Evolutionary conservation across 2,888 invertebrate genomes (phyloP).

Genomic region (Pegoplata infirma): DNA sequence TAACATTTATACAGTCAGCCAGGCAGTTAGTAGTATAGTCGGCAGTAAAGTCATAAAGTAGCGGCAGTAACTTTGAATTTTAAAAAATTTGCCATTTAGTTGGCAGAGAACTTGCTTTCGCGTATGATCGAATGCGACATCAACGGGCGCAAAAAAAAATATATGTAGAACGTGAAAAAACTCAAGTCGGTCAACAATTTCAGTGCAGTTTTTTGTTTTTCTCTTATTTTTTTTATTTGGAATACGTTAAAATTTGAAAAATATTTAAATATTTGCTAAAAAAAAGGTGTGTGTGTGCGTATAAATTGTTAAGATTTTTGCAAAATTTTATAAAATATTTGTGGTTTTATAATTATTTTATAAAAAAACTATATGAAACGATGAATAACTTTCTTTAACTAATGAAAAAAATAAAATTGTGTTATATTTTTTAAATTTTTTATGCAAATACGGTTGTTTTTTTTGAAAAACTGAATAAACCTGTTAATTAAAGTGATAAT

Average conservation of each 20-base stretch:
- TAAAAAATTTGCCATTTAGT: conserved; percentile 69
- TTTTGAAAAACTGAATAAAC: conserved; percentile 12
- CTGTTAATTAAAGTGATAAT: conserved; percentile 37
- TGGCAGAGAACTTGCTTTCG: conserved; percentile 73
- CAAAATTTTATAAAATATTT: no score
- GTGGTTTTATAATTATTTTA: no score
- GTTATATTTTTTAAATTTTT: no score
- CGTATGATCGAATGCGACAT: conserved; percentile 66
- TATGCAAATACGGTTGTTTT: no score
- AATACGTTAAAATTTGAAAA: neutral
- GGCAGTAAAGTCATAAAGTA: conserved; percentile 53
- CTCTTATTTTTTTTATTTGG: neutral
- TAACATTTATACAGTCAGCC: conserved; percentile 32
- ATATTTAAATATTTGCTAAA: neutral
- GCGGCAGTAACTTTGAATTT: conserved; percentile 60
- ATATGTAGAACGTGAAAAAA: neutral
- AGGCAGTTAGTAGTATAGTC: conserved; percentile 32
- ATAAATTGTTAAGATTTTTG: no score
- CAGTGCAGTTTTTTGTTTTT: conserved; percentile 7
- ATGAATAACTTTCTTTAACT: no score
- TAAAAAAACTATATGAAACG: no score
- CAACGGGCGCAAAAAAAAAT: conserved; percentile 32
- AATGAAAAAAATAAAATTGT: no score
- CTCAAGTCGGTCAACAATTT: conserved; percentile 30
- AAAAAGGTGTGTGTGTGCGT: neutral